phyloP scores from a whole-genome alignment of 2,797 vertebrate genomes.

The Hypotaenidia philippensis region DNA sequence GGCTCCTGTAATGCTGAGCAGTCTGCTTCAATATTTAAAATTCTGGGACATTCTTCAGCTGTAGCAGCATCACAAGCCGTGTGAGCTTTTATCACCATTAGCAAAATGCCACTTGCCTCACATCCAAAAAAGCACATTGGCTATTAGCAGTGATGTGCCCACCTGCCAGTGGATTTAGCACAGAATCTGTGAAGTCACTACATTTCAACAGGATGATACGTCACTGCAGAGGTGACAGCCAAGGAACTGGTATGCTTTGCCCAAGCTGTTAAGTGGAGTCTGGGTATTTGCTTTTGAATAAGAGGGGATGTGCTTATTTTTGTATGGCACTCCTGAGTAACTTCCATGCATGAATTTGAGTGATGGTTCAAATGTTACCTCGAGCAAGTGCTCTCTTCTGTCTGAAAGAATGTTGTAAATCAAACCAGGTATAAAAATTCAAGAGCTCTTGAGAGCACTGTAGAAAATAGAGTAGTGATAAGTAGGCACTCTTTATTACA shows the following conservation, averaged over 20 bases:
- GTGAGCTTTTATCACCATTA: not conserved
- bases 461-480: not conserved
- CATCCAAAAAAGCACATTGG: not conserved
- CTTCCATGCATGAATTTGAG: not conserved
- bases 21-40: not conserved
- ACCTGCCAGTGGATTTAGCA: not conserved
- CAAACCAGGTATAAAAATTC: not conserved
- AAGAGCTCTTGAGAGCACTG: not conserved
- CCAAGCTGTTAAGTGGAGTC: not conserved
- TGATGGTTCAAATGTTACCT: not conserved
- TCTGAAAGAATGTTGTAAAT: constrained; percentile 3
- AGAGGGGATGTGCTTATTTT: not conserved
- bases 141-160: not conserved
- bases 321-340: not conserved
- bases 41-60: not conserved
- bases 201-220: not conserved
- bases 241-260: not conserved
- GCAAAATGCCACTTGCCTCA: not conserved
- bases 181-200: not conserved
- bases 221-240: not conserved
- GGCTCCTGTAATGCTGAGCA: not conserved
- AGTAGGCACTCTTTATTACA: not conserved
- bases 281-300: not conserved
- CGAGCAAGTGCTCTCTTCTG: not conserved
- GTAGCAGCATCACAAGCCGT: not conserved